Base-by-base conservation (phyloP, 1,140 invertebrate species). In the Epicauta chinensis region DNA sequence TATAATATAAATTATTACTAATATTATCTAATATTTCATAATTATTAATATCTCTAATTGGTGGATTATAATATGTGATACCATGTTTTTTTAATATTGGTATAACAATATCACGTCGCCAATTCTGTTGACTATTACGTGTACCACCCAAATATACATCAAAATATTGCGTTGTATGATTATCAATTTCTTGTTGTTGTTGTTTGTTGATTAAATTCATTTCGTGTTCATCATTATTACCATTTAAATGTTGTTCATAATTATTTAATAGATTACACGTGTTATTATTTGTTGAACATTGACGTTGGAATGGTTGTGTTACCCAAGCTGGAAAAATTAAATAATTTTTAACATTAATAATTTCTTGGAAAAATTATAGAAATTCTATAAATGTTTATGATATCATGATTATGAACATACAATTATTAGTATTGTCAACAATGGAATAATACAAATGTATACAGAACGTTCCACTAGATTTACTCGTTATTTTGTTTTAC, bases 71-170 rank as follows among this genome's bases (percentile, higher is more conserved):
- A 67, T 73, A 78, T 16, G 71, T 71, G 51, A 78, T 63, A 2
- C 74, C 73, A 46, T 75, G 70, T 23, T 73, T 70, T 47, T 70
- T 63, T 1, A 73, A 50, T 35, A 66, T 45, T 10, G 70, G 69
- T 41, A 70, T 63, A 10, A 67, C 69, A 15, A 63, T 58, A 4
- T 66, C 51, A 37, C 62, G 61, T 30, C 70, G 50, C 71, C 71
- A 73, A 11, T 53, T 64, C 2, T 43, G 59, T 10, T 63, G 67
- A 39, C 77, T 74, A 7, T 70, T 69, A 52, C 74, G 72, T 3
- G 73, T 68, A 16, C 78, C 78, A 10, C 75, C 77, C 12, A 80
- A 69, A 62, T 75, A 80, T 0, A 79, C 73, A 57, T 78, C 75
- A 16, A 31, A 49, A 5, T n/a, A 17, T 13, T 36, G 38, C 6